Evolutionary conservation across 2,113 vertebrate genomes (phyloP), one percentile per base, ranked within the genome.

Genomic region (Fukomys damarensis): DNA sequence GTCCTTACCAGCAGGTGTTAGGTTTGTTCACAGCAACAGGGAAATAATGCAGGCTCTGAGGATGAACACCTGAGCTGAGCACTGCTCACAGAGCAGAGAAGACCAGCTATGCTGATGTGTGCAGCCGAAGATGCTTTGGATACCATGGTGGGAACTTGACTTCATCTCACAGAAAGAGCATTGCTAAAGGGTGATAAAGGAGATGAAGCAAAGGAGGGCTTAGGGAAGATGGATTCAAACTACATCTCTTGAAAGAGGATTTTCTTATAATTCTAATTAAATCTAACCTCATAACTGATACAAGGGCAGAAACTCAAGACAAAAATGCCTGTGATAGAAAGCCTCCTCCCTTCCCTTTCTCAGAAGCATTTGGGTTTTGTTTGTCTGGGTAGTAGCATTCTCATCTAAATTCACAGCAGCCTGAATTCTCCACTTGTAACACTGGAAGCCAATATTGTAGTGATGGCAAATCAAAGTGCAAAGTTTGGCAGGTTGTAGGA

Each of bases 391-490:
- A 6, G 17, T 30, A 10, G 32, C 7, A 3, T 46, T 59, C 2
- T 2, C 0, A 17, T 7, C 41, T 20, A 19, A 43, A 20, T 13
- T 13, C 61, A 0, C 3, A 52, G 28, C 24, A 46, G 26, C 52
- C 49, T 10, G 2, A 14, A 41, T 35, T 38, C 38, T 5, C 38
- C 5, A 28, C 52, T 61, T n/a, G 14, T 32, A 80, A 43, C 30
- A 32, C 2, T 9, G 3, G 24, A 94, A 81, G 92, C 80, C 35
- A 26, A 7, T 20, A 79, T 22, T 8, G 32, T 17, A 49, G 35
- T 2, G 43, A 17, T 0, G 32, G 82, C 26, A 8, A 7, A 52
- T n/a, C 32, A 41, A 4, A 72, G 14, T n/a, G 46, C 12, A 0
- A 20, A 63, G 35, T 63, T 61, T 41, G 38, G 38, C 0, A 3